Conservation (phyloP, 2,113 vertebrate genomes). For the Sorex fumeus region DNA sequence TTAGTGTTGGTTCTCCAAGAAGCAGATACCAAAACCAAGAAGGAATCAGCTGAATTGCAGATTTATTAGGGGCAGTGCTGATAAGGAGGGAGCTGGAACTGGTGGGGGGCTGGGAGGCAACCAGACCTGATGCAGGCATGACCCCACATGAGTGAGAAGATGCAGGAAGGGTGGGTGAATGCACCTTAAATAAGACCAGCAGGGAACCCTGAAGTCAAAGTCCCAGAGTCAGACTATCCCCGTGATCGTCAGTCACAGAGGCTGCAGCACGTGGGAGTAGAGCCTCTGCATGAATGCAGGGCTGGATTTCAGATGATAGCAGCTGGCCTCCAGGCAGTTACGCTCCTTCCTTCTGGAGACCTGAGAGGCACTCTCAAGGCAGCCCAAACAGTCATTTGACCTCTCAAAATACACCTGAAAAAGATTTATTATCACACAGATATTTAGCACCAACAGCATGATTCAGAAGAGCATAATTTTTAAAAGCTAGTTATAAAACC, state of each 20-base stretch:
- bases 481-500: constrained; percentile 47
- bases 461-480: constrained; percentile 20
- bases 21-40: neutral
- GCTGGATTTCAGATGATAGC: neutral
- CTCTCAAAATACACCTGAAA: constrained; percentile 51
- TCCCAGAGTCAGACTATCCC: neutral
- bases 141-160: neutral
- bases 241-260: neutral
- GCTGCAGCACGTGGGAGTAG: neutral
- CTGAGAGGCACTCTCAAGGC: neutral
- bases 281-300: neutral
- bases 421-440: constrained; percentile 46
- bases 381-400: neutral
- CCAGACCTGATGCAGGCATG: neutral
- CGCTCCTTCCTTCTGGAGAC: neutral
- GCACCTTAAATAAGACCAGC: neutral
- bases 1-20: neutral
- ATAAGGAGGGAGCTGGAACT: neutral
- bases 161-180: neutral
- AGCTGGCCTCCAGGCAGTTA: neutral
- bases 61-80: neutral
- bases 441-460: constrained; percentile 34
- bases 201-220: neutral
- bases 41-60: neutral
- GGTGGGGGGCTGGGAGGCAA: neutral